These are phyloP conservation scores for Sinella curviseta DNA, from an alignment of 1,140 invertebrate genomes.

Conservation along the genomic window DNA sequence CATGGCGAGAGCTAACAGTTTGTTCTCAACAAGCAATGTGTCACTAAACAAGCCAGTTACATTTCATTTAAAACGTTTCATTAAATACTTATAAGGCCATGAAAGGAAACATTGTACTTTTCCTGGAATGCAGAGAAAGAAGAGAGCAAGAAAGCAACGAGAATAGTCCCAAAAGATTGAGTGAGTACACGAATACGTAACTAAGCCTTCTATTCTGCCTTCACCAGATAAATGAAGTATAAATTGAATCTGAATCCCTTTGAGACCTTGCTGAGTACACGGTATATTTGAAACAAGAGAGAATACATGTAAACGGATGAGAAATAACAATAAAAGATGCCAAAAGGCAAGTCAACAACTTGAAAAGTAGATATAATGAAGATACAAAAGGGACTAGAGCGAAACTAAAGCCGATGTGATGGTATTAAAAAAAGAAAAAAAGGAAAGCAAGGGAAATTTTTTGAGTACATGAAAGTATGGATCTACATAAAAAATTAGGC, in stretches of 20 bases:
- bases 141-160: neutral
- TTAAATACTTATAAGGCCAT: neutral
- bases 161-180: neutral
- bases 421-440: neutral
- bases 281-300: neutral
- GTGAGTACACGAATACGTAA: neutral
- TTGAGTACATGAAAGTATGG: neutral
- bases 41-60: neutral
- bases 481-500: neutral
- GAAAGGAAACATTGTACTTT: neutral
- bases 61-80: neutral
- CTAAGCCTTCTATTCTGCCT: neutral
- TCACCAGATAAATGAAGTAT: conserved; percentile 28
- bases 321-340: neutral
- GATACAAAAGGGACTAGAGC: neutral
- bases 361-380: conserved; percentile 9
- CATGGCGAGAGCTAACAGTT: neutral
- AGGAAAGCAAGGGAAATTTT: neutral
- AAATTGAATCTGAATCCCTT: conserved; percentile 31
- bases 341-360: conserved; percentile 19
- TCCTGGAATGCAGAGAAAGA: neutral
- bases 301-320: neutral
- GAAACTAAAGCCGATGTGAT: neutral
- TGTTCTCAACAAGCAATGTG: neutral
- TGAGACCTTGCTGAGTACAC: neutral